Conservation (phyloP, 2,888 invertebrate species). For the Noctua pronuba region DNA sequence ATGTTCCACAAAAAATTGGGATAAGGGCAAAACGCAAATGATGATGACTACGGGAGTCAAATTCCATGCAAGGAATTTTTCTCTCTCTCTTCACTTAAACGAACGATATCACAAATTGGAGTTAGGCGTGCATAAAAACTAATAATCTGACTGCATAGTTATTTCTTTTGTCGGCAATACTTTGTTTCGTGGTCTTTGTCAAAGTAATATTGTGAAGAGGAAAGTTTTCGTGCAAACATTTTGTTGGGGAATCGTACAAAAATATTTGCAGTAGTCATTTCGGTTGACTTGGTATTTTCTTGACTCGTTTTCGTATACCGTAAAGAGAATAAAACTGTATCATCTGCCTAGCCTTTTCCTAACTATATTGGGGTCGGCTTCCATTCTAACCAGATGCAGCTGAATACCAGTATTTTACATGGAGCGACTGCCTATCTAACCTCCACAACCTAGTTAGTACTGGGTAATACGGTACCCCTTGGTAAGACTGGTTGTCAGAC, state of each 20-base stretch:
- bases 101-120: not conserved
- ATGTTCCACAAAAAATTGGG: not conserved
- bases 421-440: too few relatives aligned
- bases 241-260: conserved; percentile 6
- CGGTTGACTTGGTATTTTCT: not conserved
- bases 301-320: not conserved
- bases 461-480: too few relatives aligned
- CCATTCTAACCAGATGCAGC: too few relatives aligned
- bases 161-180: not conserved
- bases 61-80: not conserved
- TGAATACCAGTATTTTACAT: too few relatives aligned
- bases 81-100: not conserved
- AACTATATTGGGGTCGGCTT: too few relatives aligned
- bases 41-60: not conserved
- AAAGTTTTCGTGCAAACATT: conserved; percentile 13
- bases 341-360: too few relatives aligned
- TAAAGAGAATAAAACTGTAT: not conserved
- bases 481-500: too few relatives aligned
- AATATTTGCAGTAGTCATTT: not conserved
- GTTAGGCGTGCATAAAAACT: not conserved
- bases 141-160: not conserved
- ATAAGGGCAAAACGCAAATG: not conserved
- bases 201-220: conserved; percentile 21
- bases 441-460: too few relatives aligned
- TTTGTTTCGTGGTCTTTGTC: conserved; percentile 7